Base-by-base conservation (phyloP, 64 coral and sea anemone genomes). In the Stichodactyla mertensii region DNA sequence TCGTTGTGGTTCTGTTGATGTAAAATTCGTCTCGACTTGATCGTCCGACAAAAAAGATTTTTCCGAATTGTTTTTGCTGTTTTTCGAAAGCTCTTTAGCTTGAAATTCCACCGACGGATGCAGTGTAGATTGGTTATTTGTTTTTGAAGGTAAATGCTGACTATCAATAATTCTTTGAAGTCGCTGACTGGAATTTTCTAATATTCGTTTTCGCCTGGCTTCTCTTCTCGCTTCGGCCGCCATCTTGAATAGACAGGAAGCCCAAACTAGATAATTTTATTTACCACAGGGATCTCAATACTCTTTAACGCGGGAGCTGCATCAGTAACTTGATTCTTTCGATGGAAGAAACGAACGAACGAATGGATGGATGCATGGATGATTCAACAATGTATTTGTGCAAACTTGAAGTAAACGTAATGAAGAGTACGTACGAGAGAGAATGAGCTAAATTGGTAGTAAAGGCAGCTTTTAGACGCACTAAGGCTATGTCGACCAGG, bases 111-210 rank as follows among this genome's bases (percentile, higher is more conserved):
- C 9, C 10, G 26, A 26, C 24, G 69, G 24, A 31, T 23, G 69
- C 5, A 9, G 9, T 10, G 12, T 74, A 74, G 8, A 31, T 74
- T 74, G 10, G 1, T 27, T 4, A 74, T 26, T 31, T 31, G 11
- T 36, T 31, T 74, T 74, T 6, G 24, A 13, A 36, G 69, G 10
- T 23, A 9, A 74, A 74, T 74, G 36, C 20, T 81, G 36, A 22
- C 78, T 81, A 52, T 80, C 84, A 52, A 91, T 28, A 54, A 91
- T 91, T 87, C 18, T 91, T 57, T 87, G 36, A 51, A 91, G 85
- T 19, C 90, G 85, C 19, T 19, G 13, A 61, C 78, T 56, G 9
- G 77, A 55, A 20, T 91, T 91, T 87, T 87, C 57, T 12, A 91
- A 86, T 26, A 91, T 9, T 55, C 86, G 64, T 82, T 82, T 88